phyloP scores from a whole-genome alignment of 2,113 vertebrate species.

The Prunella himalayana region DNA sequence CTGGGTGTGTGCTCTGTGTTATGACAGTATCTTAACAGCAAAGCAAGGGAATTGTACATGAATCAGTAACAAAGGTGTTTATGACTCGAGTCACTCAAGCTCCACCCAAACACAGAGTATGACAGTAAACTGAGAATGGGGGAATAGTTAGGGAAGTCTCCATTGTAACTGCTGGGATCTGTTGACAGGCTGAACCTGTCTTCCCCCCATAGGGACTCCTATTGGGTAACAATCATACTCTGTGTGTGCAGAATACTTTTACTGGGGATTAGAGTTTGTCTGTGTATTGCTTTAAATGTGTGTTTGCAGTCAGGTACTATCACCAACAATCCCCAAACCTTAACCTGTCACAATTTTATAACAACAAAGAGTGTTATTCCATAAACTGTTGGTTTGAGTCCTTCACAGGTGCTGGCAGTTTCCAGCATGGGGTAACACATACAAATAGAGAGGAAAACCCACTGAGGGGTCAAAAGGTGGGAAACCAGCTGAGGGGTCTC shows the following conservation, averaged over 20 bases:
- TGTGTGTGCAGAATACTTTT: rapidly evolving
- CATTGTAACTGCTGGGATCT: not conserved
- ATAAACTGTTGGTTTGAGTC: not conserved
- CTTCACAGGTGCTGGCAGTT: not conserved
- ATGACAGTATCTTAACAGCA: not conserved
- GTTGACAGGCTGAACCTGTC: not conserved
- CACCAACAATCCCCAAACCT: rapidly evolving
- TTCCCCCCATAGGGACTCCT: not conserved
- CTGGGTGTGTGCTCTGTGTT: too few species aligned
- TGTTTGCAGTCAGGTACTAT: not conserved
- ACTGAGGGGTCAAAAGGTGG: not conserved
- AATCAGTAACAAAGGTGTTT: not conserved
- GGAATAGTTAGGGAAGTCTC: not conserved
- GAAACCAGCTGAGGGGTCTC: not conserved
- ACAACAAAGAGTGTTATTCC: not conserved
- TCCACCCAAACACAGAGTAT: not conserved
- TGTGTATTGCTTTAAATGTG: not conserved
- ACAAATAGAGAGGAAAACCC: not conserved
- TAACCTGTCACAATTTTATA: not conserved
- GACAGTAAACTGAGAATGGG: not conserved
- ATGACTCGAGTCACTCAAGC: not conserved
- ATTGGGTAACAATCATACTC: not conserved
- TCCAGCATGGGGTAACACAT: not conserved
- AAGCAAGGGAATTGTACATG: not conserved
- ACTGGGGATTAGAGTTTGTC: not conserved